Evolutionary conservation across 2,113 vertebrate species (phyloP).

Genomic region (Anguilla rostrata): DNA sequence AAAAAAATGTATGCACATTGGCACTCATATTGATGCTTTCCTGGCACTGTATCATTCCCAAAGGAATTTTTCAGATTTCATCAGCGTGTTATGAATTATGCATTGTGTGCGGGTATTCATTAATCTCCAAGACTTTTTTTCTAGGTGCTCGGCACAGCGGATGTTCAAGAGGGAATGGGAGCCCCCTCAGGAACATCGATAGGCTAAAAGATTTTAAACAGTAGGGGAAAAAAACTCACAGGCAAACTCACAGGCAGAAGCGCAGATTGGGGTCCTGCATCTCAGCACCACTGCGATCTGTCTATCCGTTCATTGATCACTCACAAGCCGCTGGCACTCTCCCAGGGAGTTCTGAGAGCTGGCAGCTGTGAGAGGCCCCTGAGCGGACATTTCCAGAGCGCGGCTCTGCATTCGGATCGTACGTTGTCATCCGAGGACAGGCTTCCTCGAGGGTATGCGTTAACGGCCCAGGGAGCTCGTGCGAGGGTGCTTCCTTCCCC

Average conservation of each 20-base stretch:
- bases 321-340: conserved; percentile 7
- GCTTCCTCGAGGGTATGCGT: not conserved
- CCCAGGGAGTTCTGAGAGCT: conserved; percentile 24
- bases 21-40: conserved; percentile 31
- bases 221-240: no score
- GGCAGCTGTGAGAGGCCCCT: conserved; percentile 24
- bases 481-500: not conserved
- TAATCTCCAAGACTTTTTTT: conserved; percentile 34
- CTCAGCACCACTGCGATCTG: not conserved
- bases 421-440: conserved; percentile 30
- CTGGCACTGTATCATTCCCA: not conserved
- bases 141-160: not conserved
- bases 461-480: not conserved
- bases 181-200: not conserved
- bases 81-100: conserved; percentile 40
- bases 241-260: not conserved
- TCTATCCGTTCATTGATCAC: conserved; percentile 27
- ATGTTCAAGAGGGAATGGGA: not conserved
- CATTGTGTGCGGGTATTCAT: conserved; percentile 38
- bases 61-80: conserved; percentile 31
- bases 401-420: conserved; percentile 28
- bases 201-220: not conserved
- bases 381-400: not conserved
- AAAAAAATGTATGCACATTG: conserved; percentile 23
- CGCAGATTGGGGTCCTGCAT: conserved; percentile 12